Conservation (phyloP, 2,797 vertebrate genomes). For the Acipenser ruthenus region DNA sequence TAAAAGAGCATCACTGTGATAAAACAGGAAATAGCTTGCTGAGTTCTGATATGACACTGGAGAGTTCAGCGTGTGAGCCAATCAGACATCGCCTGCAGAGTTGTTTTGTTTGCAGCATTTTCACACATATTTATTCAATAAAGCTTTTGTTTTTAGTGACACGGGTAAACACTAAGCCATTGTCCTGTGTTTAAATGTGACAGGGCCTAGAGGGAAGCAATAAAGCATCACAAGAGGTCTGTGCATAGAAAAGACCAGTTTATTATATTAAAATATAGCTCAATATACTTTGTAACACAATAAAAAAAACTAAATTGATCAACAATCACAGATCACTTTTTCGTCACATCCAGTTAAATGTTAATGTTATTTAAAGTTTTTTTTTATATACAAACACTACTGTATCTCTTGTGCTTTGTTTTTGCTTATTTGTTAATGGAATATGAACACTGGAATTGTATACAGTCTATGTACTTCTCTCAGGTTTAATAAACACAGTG, state of each 20-base stretch:
- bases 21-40: conserved; percentile 54
- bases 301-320: neutral
- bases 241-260: conserved; percentile 16
- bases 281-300: neutral
- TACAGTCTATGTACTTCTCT: neutral
- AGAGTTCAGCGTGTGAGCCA: conserved; percentile 36
- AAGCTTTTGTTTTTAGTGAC: conserved; percentile 58
- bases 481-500: neutral
- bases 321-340: too few species aligned
- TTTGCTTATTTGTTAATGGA: too few species aligned
- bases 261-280: neutral
- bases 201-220: conserved; percentile 45
- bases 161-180: conserved; percentile 43
- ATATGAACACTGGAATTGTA: too few species aligned
- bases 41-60: conserved; percentile 39
- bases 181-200: conserved; percentile 53
- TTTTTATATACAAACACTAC: too few species aligned
- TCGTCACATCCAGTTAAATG: too few species aligned
- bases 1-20: conserved; percentile 32
- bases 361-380: too few species aligned
- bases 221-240: conserved; percentile 46
- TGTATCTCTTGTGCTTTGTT: too few species aligned
- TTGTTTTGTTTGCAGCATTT: conserved; percentile 52
- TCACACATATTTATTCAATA: conserved; percentile 66
- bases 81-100: conserved; percentile 50